Conservation (phyloP, 2,797 vertebrate genomes). For the Lindbergichthys nudifrons region DNA sequence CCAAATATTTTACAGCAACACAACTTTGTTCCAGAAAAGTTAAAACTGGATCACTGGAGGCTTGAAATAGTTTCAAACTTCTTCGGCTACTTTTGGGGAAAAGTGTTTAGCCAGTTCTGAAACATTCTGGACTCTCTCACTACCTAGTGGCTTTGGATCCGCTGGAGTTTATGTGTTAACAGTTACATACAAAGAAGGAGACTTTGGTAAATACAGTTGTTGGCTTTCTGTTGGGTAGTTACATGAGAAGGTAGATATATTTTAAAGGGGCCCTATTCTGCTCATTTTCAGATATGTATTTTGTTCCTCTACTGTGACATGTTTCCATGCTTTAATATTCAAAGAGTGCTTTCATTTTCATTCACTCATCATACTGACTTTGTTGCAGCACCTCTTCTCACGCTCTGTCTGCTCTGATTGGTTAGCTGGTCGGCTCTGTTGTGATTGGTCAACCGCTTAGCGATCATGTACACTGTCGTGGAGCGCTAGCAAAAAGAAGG, state of each 20-base stretch:
- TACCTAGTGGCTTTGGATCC: background rate
- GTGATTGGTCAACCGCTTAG: too few species aligned
- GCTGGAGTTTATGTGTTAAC: background rate
- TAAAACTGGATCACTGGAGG: slow-evolving; percentile 68
- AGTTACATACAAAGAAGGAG: slow-evolving; percentile 1
- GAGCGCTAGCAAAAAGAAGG: too few species aligned
- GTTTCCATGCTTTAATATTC: too few species aligned
- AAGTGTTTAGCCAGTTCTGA: slow-evolving; percentile 13
- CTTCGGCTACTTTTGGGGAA: slow-evolving; percentile 41
- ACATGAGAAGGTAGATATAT: background rate
- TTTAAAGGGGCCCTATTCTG: too few species aligned
- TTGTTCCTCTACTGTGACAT: too few species aligned
- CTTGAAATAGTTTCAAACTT: slow-evolving; percentile 60
- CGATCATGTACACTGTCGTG: too few species aligned
- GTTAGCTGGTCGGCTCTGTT: too few species aligned
- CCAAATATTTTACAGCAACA: slow-evolving; percentile 67
- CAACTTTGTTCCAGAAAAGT: slow-evolving; percentile 64
- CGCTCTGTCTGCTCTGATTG: too few species aligned
- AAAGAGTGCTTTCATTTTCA: too few species aligned
- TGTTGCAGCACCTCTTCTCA: too few species aligned
- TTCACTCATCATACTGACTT: too few species aligned
- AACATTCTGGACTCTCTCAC: slow-evolving; percentile 5
- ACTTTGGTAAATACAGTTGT: background rate
- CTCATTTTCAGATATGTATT: too few species aligned
- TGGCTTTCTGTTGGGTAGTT: background rate